Base-by-base conservation (phyloP, 2,888 invertebrate species). In the Belgica antarctica region DNA sequence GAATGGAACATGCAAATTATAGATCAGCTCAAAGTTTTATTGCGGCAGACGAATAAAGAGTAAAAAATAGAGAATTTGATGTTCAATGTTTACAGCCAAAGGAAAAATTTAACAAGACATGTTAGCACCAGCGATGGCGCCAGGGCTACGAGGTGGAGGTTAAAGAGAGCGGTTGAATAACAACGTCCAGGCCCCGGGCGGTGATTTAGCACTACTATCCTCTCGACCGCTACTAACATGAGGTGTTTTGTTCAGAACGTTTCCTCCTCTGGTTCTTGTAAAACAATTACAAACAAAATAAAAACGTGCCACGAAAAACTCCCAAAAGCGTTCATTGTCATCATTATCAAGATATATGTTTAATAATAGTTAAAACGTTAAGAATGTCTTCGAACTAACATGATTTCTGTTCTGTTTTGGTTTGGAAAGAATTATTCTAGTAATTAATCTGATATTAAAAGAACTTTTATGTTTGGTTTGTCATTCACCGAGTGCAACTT, bases 1-100 rank as follows among this genome's bases (percentile, higher is more conserved):
- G 31, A 68, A 70, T 70, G 47, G 46, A 57, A 68, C 47, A 68
- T 68, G 59, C 59, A 59, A 59, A 59, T 59, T 24, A 59, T 52
- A 59, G 25, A n/a, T 52, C 52, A 59, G 25, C 59, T 59, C 59
- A 59, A 41, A 52, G 52, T 52, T 41, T n/a, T 52, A 52, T 52
- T 7, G 22, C 52, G 22, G 52, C 52, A 52, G 22, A 19, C 52
- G 52, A n/a, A 52, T 22, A 10, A 52, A 52, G 22, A 52, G 7
- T 19, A 52, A 52, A 41, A 41, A 41, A n/a, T 41, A 41, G 15
- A 41, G 15, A 41, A n/a, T 12, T 41, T 41, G 41, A 41, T 22
- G 52, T 22, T 52, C 52, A 52, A 22, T 22, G 3, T 52, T 52
- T 52, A 52, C 52, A 52, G 52, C 52, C 52, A 52, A 52, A 52